Percentiles rank a stretch among this genome's conserved stretches.
Evolutionary conservation across 2,113 vertebrate species (phyloP).

Genomic region (Epinephelus moara): DNA sequence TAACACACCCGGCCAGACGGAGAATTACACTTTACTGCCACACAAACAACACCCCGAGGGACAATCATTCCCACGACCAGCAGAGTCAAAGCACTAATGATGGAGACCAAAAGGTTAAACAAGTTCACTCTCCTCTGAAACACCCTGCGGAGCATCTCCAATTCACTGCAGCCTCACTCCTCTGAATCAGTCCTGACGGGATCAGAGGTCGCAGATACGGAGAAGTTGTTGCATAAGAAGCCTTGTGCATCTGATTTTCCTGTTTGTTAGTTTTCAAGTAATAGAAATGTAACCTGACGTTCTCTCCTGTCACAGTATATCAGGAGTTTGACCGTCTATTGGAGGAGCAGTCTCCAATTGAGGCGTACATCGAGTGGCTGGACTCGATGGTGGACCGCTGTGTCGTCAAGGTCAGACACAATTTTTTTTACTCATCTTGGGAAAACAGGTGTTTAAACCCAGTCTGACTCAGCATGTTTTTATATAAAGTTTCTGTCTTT

Average conservation of each 20-base stretch:
- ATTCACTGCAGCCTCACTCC: constrained; percentile 77
- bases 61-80: constrained; percentile 84
- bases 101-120: constrained; percentile 82
- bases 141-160: constrained; percentile 80
- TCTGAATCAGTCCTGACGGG: constrained; percentile 60
- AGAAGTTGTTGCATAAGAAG: constrained; percentile 28
- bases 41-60: constrained; percentile 36
- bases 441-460: constrained; percentile 1
- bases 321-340: constrained; percentile 98
- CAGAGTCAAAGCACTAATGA: constrained; percentile 74
- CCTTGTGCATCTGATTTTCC: neutral
- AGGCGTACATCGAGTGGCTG: constrained; percentile 98
- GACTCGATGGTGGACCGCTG: constrained; percentile 99
- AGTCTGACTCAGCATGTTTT: constrained; percentile 5
- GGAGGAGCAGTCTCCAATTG: constrained; percentile 97
- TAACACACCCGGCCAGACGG: constrained; percentile 13
- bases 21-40: constrained; percentile 42
- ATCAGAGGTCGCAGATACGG: constrained; percentile 73
- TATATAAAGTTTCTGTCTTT: neutral
- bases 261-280: neutral
- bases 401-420: constrained; percentile 93
- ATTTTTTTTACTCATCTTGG: neutral
- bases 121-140: constrained; percentile 75
- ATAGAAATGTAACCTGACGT: neutral
- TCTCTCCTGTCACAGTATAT: constrained; percentile 87